Conservation (phyloP, 2,113 vertebrate genomes). For the Gasterosteus aculeatus region DNA sequence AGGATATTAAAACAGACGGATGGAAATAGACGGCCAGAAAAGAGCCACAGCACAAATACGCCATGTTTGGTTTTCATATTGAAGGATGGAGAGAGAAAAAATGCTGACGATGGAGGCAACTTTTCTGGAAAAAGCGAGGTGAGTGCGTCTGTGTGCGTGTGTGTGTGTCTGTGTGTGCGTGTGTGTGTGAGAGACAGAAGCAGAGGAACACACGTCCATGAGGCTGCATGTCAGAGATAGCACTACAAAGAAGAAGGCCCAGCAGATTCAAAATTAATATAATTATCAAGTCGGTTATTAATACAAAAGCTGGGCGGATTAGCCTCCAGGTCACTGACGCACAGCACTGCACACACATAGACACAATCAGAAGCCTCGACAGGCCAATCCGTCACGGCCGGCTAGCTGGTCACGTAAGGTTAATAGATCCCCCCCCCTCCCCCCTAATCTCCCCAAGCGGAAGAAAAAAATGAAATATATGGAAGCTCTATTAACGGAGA, state of each 20-base stretch:
- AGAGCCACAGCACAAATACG: neutral
- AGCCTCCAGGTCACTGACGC: constrained; percentile 61
- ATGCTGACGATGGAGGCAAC: constrained; percentile 10
- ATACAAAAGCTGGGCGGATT: constrained; percentile 66
- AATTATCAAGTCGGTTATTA: constrained; percentile 76
- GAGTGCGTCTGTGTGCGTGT: neutral
- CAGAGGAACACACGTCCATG: constrained; percentile 47
- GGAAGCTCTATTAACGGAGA: constrained; percentile 34
- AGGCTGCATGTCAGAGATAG: constrained; percentile 78
- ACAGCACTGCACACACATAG: constrained; percentile 31
- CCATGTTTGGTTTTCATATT: neutral
- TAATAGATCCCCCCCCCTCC: constrained; percentile 74
- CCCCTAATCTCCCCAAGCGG: constrained; percentile 31
- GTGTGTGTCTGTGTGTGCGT: neutral
- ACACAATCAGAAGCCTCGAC: constrained; percentile 37
- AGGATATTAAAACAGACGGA: constrained; percentile 17
- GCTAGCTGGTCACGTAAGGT: constrained; percentile 72
- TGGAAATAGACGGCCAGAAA: constrained; percentile 26
- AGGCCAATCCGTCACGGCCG: constrained; percentile 72
- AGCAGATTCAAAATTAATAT: constrained; percentile 75
- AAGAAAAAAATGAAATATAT: constrained; percentile 33
- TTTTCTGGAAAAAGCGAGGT: constrained; percentile 31
- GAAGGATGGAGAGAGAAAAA: neutral
- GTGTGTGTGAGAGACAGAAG: constrained; percentile 13
- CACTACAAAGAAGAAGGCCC: constrained; percentile 72